A percentile compares a stretch with the other conserved stretches of the same genome.
Evolutionary conservation across 2,797 vertebrate species (phyloP).

Genomic region (Rhinophrynus dorsalis): DNA sequence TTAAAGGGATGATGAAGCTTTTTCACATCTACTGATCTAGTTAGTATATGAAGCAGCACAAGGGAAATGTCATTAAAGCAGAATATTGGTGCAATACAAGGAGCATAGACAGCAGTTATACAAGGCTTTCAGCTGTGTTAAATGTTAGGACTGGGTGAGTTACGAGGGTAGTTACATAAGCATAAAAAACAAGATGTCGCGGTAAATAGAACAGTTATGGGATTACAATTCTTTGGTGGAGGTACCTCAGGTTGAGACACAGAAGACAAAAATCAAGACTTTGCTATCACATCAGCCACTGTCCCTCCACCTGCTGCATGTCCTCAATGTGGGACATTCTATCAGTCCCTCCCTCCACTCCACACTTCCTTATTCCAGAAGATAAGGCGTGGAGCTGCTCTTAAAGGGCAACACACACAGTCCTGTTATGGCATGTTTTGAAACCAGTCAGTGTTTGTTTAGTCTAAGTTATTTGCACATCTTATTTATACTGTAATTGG

Average conservation of each 20-base stretch:
- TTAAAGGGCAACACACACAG: neutral
- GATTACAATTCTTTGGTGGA: neutral
- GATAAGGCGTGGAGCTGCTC: neutral
- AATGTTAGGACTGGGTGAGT: neutral
- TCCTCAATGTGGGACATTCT: slow-evolving; percentile 1
- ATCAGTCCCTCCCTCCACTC: slow-evolving; percentile 2
- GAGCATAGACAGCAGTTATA: no score
- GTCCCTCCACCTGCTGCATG: slow-evolving; percentile 30
- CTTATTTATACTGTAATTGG: no score
- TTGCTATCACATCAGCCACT: slow-evolving; percentile 6
- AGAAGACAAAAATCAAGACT: neutral
- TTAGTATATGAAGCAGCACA: no score
- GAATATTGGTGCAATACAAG: no score
- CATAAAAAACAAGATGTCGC: neutral
- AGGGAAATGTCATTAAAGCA: no score
- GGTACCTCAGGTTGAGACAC: neutral
- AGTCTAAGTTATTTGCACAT: no score
- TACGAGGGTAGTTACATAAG: neutral
- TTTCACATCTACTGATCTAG: no score
- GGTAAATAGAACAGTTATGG: neutral
- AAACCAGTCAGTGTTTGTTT: no score
- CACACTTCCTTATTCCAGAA: slow-evolving; percentile 25
- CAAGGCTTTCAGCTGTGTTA: no score
- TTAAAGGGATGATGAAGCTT: no score
- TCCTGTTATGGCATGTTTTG: no score